Evolutionary conservation across 2,113 vertebrate genomes (phyloP).

Genomic region (Myotis davidii): DNA sequence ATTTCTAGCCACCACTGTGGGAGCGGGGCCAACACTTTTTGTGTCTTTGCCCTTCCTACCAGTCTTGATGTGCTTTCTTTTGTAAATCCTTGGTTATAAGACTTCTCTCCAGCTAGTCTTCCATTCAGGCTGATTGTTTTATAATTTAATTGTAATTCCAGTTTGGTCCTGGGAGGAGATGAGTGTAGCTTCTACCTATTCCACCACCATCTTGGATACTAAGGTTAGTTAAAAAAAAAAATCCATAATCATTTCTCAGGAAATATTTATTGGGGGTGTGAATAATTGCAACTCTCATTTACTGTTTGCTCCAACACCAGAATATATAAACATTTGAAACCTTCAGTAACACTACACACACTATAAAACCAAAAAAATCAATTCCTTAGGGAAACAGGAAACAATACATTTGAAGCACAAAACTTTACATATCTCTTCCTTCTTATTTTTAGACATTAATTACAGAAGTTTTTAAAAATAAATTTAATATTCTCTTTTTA

Average conservation of each 20-base stretch:
- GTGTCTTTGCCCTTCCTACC: too few relatives aligned
- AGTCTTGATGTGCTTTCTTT: too few relatives aligned
- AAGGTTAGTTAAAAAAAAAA: slow-evolving; percentile 8
- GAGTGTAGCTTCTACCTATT: neutral
- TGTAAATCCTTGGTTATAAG: too few relatives aligned
- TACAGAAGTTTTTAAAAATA: neutral
- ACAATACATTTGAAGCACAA: neutral
- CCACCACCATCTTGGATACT: neutral
- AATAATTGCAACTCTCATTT: slow-evolving; percentile 34
- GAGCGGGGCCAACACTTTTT: too few relatives aligned
- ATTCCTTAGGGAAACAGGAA: neutral
- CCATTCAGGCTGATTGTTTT: too few relatives aligned
- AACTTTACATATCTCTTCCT: neutral
- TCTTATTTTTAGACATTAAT: neutral
- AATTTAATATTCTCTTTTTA: neutral
- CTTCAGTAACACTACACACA: neutral
- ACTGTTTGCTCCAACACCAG: neutral
- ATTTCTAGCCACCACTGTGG: too few relatives aligned
- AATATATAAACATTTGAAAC: neutral
- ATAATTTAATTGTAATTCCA: too few relatives aligned
- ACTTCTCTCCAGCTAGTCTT: too few relatives aligned
- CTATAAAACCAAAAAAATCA: neutral
- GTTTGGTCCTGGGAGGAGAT: too few relatives aligned
- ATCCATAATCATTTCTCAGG: neutral
- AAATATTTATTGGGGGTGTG: neutral